Base-by-base conservation (phyloP, 2,113 vertebrate species). In the Neotoma lepida region DNA sequence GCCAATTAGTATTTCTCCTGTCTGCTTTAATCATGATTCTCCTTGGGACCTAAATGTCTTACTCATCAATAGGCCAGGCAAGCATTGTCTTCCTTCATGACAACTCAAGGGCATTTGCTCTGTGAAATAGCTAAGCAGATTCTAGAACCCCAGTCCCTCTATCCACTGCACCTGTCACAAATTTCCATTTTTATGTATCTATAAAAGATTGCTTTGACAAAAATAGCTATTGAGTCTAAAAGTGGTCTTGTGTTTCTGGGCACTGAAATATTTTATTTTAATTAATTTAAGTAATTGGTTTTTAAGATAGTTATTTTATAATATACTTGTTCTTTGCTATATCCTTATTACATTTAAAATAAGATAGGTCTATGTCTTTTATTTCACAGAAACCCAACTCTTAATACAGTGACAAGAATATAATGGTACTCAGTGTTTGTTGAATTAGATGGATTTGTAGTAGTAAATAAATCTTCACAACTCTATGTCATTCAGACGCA, bases 371-470 rank as follows among this genome's bases (percentile, higher is more conserved):
- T 71, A 35, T 80, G 2, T 77, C 30, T 81, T 66, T 94, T 93
- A 84, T 80, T 77, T 78, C 73, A 63, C 54, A 4, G 73, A 85
- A 82, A 81, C 9, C 26, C n/a, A 86, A 63, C 33, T 81, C 24
- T 84, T 89, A 85, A 39, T 54, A 49, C 1, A 81, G 30, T 81
- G 44, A 33, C 49, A 73, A 17, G 13, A 90, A 9, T 56, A 64
- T 1, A 87, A 68, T 1, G 70, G 73, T 78, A 30, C 44, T 81
- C 73, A 88, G 63, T 30, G 4, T 44, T 58, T 49, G 22, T 54
- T 88, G 58, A 95, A 90, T 71, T 78, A 88, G 13, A 56, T 74
- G 54, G 20, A 88, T 88, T 90, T 95, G 30, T 41, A 88, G 66
- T 6, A 78, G 54, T 7, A 93, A 93, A 71, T 87, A 93, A 80